Conservation (phyloP, 2,797 vertebrate species). For the Sebastes matsubarae region DNA sequence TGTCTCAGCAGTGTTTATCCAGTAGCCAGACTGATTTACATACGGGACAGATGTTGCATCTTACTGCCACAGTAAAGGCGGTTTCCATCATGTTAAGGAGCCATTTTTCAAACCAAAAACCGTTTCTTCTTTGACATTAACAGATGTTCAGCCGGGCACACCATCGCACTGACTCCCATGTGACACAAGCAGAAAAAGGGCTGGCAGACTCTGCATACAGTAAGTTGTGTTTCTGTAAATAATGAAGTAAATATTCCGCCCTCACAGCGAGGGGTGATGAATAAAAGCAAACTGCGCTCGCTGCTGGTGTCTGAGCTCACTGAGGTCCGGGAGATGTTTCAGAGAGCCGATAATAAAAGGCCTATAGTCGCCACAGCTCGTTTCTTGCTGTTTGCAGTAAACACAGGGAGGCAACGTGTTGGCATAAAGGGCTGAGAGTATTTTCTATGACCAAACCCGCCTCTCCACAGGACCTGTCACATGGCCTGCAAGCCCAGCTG, state of each 20-base stretch:
- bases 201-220: conserved; percentile 4
- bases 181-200: conserved; percentile 10
- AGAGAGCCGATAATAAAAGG: conserved; percentile 41
- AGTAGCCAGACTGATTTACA: conserved; percentile 51
- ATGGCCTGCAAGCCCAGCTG: conserved; percentile 38
- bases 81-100: conserved; percentile 60
- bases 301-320: conserved; percentile 16
- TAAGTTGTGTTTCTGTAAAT: conserved; percentile 33
- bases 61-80: conserved; percentile 39
- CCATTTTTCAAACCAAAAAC: conserved; percentile 38
- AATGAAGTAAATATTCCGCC: conserved; percentile 39
- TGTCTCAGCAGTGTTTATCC: conserved; percentile 12
- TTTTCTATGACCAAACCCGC: conserved; percentile 53
- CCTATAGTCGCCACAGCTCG: neutral
- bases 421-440: conserved; percentile 46
- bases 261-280: conserved; percentile 6
- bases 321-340: conserved; percentile 22
- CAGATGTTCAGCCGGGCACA: conserved; percentile 56
- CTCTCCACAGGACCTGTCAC: conserved; percentile 60
- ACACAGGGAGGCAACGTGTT: conserved; percentile 41
- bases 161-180: conserved; percentile 13
- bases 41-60: conserved; percentile 64
- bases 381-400: conserved; percentile 48
- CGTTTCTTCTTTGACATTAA: conserved; percentile 53
- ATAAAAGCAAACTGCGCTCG: conserved; percentile 23